Evolutionary conservation across 2,888 invertebrate genomes (phyloP), one percentile per base, ranked within the genome.

Genomic region (Teinopalpus imperialis): DNA sequence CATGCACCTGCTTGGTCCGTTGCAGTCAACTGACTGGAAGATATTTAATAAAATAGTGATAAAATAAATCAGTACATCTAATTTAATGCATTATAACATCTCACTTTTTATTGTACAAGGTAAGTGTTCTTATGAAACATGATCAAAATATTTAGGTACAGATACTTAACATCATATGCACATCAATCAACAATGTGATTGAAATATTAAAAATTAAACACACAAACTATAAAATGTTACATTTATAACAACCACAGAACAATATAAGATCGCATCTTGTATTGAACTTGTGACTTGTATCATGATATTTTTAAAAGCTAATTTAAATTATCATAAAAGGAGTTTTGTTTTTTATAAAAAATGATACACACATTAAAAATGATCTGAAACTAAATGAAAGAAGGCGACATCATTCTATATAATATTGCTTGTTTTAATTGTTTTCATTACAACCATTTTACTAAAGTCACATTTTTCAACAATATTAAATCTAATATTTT

Each of bases 31-130:
- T n/a, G n/a, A n/a, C n/a, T n/a, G n/a, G n/a, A n/a, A n/a, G n/a
- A n/a, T n/a, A n/a, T n/a, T n/a, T n/a, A n/a, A n/a, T n/a, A n/a
- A n/a, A n/a, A n/a, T n/a, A n/a, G n/a, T n/a, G n/a, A 14, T 12
- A 3, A 12, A 18, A 36, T 8, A 26, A 8, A 18, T 3, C 86
- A 85, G 75, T 87, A 86, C 81, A 77, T 86, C 85, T 87, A 86
- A 86, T 87, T n/a, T n/a, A n/a, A n/a, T 87, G 86, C 86, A 87
- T 85, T 86, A 82, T 86, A 87, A 87, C 86, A 85, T 87, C 77
- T 86, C 82, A 82, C 78, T 81, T 78, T 76, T 80, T 77, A 77
- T 81, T 83, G 76, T 86, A 86, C 79, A 86, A 81, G 75, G 74
- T 68, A 77, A 76, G 73, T 78, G 67, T 74, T 56, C 64, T 63